Conservation (phyloP, 2,888 invertebrate genomes). For the Rhagophthalmus giganteus region DNA sequence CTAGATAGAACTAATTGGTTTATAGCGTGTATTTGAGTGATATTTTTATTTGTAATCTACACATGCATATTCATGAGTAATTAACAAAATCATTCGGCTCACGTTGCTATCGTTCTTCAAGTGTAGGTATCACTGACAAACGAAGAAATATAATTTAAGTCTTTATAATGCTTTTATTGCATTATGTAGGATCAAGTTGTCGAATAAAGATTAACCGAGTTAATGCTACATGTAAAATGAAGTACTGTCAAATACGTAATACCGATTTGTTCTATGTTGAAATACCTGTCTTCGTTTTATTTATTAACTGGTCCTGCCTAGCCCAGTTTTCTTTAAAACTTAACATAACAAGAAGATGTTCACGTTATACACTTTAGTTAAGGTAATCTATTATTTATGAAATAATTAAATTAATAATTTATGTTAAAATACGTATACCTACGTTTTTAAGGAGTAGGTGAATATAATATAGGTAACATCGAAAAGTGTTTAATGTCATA, state of each 20-base stretch:
- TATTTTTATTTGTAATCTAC: slow-evolving; percentile 43
- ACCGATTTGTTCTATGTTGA: slow-evolving; percentile 4
- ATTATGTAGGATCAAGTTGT: slow-evolving; percentile 31
- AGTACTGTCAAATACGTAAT: slow-evolving; percentile 7
- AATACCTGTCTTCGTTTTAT: slow-evolving; percentile 4
- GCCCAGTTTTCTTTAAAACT: no score
- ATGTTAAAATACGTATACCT: no score
- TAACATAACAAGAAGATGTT: no score
- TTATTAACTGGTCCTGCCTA: slow-evolving; percentile 2
- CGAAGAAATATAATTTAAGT: slow-evolving; percentile 25
- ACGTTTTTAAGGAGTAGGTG: no score
- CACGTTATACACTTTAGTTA: no score
- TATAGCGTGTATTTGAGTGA: slow-evolving; percentile 42
- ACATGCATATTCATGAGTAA: slow-evolving; percentile 45
- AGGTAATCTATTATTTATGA: no score
- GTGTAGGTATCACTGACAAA: slow-evolving; percentile 24
- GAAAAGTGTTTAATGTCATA: no score
- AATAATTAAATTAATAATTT: not conserved
- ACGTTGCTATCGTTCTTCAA: slow-evolving; percentile 29
- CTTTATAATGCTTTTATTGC: slow-evolving; percentile 23
- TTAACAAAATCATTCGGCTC: slow-evolving; percentile 37
- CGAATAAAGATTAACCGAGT: slow-evolving; percentile 28
- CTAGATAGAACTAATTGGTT: slow-evolving; percentile 45
- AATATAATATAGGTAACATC: no score
- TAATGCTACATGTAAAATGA: slow-evolving; percentile 13